phyloP scores from a whole-genome alignment of 2,797 vertebrate genomes.

The Columba guinea region DNA sequence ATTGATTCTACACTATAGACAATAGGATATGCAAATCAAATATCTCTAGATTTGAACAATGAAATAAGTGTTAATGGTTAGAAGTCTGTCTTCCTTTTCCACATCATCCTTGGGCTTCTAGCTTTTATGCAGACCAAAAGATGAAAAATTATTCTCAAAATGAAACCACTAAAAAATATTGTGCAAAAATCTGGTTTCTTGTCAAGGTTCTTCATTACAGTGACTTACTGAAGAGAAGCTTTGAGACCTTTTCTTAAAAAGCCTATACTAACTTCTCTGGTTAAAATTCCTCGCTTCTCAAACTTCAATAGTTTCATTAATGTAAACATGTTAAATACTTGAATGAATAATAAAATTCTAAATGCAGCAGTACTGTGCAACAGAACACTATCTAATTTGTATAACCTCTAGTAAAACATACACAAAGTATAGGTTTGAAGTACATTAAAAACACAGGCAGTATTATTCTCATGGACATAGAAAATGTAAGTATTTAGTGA shows the following conservation, averaged over 20 bases:
- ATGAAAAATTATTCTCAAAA: not conserved
- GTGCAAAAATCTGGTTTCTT: not conserved
- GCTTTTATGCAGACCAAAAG: not conserved
- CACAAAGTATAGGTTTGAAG: rapidly evolving
- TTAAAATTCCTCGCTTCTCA: not conserved
- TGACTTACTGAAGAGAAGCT: not conserved
- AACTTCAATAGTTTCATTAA: not conserved
- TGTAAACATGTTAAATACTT: not conserved
- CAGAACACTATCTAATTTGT: not conserved
- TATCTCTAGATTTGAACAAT: not conserved
- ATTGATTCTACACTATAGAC: not conserved
- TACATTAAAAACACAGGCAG: not conserved
- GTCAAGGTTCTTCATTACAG: not conserved
- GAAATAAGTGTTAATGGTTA: not conserved
- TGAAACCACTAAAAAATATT: not conserved
- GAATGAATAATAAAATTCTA: not conserved
- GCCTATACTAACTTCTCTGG: not conserved
- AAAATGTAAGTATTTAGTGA: not conserved
- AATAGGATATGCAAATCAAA: not conserved
- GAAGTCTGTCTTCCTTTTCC: not conserved
- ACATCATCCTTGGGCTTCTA: not conserved
- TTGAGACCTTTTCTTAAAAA: not conserved
- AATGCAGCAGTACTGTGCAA: no score
- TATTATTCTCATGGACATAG: not conserved
- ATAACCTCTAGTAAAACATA: not conserved